Evolutionary conservation across 2,888 invertebrate genomes (phyloP), one percentile per base, ranked within the genome.

Genomic region (Noctua fimbriata): DNA sequence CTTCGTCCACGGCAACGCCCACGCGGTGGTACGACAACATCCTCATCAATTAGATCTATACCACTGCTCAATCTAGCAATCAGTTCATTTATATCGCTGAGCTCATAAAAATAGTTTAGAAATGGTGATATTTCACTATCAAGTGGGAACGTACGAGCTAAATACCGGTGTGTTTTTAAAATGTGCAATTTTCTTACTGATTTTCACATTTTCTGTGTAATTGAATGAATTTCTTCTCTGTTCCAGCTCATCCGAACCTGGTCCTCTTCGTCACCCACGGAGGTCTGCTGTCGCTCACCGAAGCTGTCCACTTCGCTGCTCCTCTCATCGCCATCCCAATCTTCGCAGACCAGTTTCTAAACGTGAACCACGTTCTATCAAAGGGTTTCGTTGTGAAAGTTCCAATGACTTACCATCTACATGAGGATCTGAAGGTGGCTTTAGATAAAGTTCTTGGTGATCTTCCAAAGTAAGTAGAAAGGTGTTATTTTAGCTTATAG

Each of bases 251-350:
- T 74, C 90, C 90, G 0, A 95, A 94, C 41, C 88, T 91, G 69
- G 21, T 91, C 0, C 84, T 95, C 0, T 95, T 95, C 69, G 90
- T 95, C 41, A 92, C 94, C 0, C 95, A 95, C 78, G 95, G 94
- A 9, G 95, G 95, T 21, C 84, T 92, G 0, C 87, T 94, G 0
- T 95, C 95, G 1, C 70, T 91, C 0, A 93, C 90, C 2, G 95
- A 95, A 55, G 87, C 93, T 3, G 44, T 94, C 1, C 90, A 92
- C 67, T 93, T 91, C 58, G 94, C 92, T 14, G 89, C 92, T 0
- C 95, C 95, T 4, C 81, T 93, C 1, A 92, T 95, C 24, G 90
- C 91, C 18, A 89, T 95, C 9, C 95, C 95, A 10, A 88, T 93
- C 1, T 94, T 91, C 41, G 92, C 81, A 14, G 95, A 95, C 73